phyloP scores from a whole-genome alignment of 1,140 invertebrate genomes.

The Caenorhabditis latens region DNA sequence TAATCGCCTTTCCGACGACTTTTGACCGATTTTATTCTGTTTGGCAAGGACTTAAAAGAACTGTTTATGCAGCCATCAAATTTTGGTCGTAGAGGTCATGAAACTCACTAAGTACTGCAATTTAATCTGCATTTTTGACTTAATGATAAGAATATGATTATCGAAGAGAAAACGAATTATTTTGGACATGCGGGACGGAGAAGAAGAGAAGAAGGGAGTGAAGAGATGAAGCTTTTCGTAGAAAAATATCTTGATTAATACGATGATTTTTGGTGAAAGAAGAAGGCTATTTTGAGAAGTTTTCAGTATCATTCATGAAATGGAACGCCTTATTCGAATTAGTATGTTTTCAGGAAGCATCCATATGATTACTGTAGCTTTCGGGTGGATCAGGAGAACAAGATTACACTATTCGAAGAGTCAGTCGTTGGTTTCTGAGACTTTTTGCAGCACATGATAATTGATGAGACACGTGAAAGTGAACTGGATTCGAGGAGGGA shows the following conservation, averaged over 20 bases:
- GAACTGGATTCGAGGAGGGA: no score
- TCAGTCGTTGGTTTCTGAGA: no score
- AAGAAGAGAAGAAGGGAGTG: not conserved
- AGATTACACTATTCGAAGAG: no score
- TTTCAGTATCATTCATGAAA: not conserved
- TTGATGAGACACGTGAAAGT: no score
- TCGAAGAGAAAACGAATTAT: not conserved
- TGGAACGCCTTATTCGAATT: no score
- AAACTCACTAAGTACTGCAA: not conserved
- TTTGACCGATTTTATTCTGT: slow-evolving; percentile 37
- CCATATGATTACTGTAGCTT: no score
- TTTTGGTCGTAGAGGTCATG: not conserved
- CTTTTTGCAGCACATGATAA: no score
- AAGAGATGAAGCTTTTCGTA: not conserved
- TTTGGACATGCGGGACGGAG: not conserved
- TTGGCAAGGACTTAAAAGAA: slow-evolving; percentile 39
- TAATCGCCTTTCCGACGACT: slow-evolving; percentile 46
- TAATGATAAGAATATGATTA: slow-evolving; percentile 8
- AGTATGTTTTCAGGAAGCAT: no score
- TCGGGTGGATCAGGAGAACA: no score
- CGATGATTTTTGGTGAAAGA: not conserved
- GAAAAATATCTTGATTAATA: not conserved
- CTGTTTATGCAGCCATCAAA: slow-evolving; percentile 26
- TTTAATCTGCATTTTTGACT: not conserved
- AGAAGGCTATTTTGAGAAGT: not conserved